Percentiles rank a stretch among this genome's conserved stretches.
Conservation (phyloP, 2,113 vertebrate genomes). For the Pseudois nayaur region DNA sequence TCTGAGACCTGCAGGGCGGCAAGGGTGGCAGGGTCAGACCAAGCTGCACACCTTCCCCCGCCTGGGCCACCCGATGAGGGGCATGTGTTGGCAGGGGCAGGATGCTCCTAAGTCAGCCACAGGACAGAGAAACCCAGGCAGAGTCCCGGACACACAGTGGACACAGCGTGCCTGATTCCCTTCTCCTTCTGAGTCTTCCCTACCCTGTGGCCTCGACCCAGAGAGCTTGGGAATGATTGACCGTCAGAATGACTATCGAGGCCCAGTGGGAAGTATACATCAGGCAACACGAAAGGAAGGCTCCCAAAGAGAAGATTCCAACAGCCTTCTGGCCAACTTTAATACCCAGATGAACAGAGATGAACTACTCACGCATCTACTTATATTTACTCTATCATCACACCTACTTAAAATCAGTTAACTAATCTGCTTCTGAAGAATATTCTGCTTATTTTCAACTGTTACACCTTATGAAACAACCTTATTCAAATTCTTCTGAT, state of each 20-base stretch:
- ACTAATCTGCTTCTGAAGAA: conserved; percentile 6
- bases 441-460: not conserved
- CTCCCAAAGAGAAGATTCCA: not conserved
- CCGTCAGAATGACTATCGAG: not conserved
- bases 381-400: not conserved
- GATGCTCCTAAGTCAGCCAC: not conserved
- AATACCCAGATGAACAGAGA: not conserved
- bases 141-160: not conserved
- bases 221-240: not conserved
- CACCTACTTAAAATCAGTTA: not conserved
- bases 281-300: not conserved
- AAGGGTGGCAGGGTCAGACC: not conserved
- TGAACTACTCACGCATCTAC: not conserved
- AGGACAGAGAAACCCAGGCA: not conserved
- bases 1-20: conserved; percentile 61
- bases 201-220: not conserved
- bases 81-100: not conserved
- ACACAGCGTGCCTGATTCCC: not conserved
- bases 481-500: not conserved
- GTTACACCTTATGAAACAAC: not conserved
- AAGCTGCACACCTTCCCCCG: not conserved
- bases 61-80: too few species aligned
- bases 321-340: not conserved
- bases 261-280: not conserved
- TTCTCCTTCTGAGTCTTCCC: not conserved